phyloP scores from a whole-genome alignment of 2,113 vertebrate genomes.

The Gobiocypris rarus region DNA sequence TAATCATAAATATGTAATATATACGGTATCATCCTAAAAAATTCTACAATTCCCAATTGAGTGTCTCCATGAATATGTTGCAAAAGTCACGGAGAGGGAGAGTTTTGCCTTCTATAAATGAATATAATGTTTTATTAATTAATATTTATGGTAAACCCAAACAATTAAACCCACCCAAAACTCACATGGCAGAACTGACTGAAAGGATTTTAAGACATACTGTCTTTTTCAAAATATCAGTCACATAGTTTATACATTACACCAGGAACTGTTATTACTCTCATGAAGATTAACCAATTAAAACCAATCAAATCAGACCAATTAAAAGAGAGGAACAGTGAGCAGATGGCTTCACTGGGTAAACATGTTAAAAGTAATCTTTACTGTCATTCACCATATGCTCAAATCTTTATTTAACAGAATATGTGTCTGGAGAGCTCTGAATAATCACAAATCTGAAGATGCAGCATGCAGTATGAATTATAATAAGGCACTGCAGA shows the following conservation, averaged over 20 bases:
- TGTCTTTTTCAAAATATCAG: background rate
- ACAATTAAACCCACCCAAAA: background rate
- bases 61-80: no score
- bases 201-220: background rate
- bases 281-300: background rate
- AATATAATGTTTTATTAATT: background rate
- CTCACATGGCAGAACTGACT: background rate
- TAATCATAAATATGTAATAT: no score
- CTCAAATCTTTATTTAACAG: slow-evolving; percentile 7
- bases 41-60: no score
- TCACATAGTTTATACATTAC: background rate
- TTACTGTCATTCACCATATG: slow-evolving; percentile 46
- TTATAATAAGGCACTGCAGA: background rate
- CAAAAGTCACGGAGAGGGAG: no score
- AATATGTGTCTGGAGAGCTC: background rate
- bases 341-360: slow-evolving; percentile 37
- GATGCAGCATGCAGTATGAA: background rate
- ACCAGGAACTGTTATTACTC: background rate
- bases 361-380: slow-evolving; percentile 37
- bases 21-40: no score
- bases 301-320: background rate
- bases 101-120: no score
- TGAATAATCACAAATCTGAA: background rate
- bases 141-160: background rate
- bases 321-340: slow-evolving; percentile 26